These are phyloP conservation scores for Melanotus villosus DNA, from an alignment of 2,888 invertebrate species.

Conservation along the genomic window DNA sequence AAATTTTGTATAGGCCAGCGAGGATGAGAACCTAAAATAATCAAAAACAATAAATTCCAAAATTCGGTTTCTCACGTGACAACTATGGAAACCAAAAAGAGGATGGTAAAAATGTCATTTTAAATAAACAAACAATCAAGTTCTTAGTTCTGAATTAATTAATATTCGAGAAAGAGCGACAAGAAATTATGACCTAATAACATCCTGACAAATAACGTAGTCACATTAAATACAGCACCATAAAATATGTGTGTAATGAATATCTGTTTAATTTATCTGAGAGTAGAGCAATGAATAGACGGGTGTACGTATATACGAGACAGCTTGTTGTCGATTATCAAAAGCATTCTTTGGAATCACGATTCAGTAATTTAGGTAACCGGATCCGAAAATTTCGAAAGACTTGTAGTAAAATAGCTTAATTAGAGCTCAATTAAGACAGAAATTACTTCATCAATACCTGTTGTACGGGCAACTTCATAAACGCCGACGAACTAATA, in stretches of 20 bases:
- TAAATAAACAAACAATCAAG: no score
- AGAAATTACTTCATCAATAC: constrained; percentile 16
- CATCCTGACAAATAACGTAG: neutral
- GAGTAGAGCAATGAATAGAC: neutral
- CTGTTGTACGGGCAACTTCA: neutral
- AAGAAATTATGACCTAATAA: constrained; percentile 12
- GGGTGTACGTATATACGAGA: neutral
- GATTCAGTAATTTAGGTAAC: constrained; percentile 24
- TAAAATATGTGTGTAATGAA: neutral
- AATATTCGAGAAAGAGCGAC: no score
- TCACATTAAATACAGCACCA: neutral
- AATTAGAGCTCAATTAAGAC: constrained; percentile 30
- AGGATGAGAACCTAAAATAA: no score
- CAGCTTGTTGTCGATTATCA: constrained; percentile 14
- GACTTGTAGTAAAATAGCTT: constrained; percentile 24
- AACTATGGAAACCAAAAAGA: no score
- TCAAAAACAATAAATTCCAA: no score
- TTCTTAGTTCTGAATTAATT: no score
- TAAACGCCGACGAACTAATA: constrained; percentile 11
- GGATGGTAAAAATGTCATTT: no score
- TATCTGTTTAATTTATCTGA: constrained; percentile 1
- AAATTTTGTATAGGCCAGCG: no score
- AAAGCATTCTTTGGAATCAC: constrained; percentile 19
- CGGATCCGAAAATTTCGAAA: constrained; percentile 26
- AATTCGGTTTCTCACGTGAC: no score